Base-by-base conservation (phyloP, 2,113 vertebrate species). In the Cololabis saira region DNA sequence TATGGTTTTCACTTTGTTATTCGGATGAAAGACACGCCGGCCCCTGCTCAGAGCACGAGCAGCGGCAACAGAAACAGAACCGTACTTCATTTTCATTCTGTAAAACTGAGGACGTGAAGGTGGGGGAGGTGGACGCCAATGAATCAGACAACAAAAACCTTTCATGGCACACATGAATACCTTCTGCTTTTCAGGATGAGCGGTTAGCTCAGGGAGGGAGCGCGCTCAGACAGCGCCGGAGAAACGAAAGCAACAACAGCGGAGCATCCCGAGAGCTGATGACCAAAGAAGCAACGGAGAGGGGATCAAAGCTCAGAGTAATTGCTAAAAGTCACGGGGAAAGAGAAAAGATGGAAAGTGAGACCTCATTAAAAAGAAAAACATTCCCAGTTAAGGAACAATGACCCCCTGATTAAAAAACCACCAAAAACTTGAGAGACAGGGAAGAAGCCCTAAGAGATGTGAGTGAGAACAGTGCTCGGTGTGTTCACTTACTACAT, bases 281-380 rank as follows among this genome's bases (percentile, higher is more conserved):
- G 82, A 84, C 89, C 91, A 91, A 88, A 91, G 74, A 91, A 89
- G 91, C 27, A 89, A 73, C 37, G 13, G n/a, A 52, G 75, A 57
- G 12, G 12, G 44, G 78, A 85, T 78, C 72, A 61, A 78, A 75
- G 76, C 69, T 21, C 50, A 41, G 42, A 21, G 52, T 5, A 10
- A 48, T n/a, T 17, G 4, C 56, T 76, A 54, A 68, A 63, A 67
- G 68, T 64, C 65, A 70, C 1, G 12, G 18, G 17, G 16, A 54
- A 66, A 56, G 15, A 45, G 37, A 55, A 74, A 13, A 48, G 53
- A 40, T 65, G 59, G 56, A 70, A 80, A 79, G 33, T 44, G 11
- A 44, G 15, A n/a, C 12, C 22, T 24, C 49, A 42, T 41, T 55
- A 74, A 67, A 58, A 59, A 27, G n/a, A 69, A n/a, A 48, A 47